Conservation (phyloP, 2,888 invertebrate species). For the Acrobasis consociella region DNA sequence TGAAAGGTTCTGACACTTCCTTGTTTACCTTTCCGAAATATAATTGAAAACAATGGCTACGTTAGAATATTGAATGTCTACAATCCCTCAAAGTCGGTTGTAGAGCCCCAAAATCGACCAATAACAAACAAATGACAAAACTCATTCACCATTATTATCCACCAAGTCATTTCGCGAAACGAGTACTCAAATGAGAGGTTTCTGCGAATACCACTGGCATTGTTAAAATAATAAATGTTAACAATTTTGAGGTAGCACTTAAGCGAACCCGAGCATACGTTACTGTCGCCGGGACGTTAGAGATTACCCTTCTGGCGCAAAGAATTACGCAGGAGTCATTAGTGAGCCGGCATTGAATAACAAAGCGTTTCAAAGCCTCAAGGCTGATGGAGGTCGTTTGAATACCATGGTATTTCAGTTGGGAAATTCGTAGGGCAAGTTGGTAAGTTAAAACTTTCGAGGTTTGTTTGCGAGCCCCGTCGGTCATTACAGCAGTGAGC, state of each 20-base stretch:
- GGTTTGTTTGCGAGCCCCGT: conserved; percentile 62
- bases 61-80: neutral
- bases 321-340: conserved; percentile 21
- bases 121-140: conserved; percentile 14
- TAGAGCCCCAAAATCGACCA: conserved; percentile 4
- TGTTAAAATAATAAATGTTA: conserved; percentile 23
- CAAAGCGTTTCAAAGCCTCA: conserved; percentile 23
- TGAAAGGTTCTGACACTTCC: no score
- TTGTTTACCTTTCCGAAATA: neutral
- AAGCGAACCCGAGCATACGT: conserved; percentile 22
- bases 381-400: conserved; percentile 35
- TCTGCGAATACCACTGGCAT: conserved; percentile 14
- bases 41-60: neutral
- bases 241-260: conserved; percentile 24
- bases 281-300: conserved; percentile 22
- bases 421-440: conserved; percentile 54
- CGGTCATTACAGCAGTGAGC: conserved; percentile 70
- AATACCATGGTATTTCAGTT: conserved; percentile 41
- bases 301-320: conserved; percentile 21
- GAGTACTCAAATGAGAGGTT: conserved; percentile 7
- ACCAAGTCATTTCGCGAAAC: conserved; percentile 18
- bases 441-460: conserved; percentile 66
- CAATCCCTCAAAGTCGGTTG: conserved; percentile 4
- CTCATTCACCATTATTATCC: conserved; percentile 13
- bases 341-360: conserved; percentile 25